Percentiles rank a stretch among this genome's conserved stretches.
phyloP scores from a whole-genome alignment of 2,797 vertebrate genomes.

The Bradypus variegatus region DNA sequence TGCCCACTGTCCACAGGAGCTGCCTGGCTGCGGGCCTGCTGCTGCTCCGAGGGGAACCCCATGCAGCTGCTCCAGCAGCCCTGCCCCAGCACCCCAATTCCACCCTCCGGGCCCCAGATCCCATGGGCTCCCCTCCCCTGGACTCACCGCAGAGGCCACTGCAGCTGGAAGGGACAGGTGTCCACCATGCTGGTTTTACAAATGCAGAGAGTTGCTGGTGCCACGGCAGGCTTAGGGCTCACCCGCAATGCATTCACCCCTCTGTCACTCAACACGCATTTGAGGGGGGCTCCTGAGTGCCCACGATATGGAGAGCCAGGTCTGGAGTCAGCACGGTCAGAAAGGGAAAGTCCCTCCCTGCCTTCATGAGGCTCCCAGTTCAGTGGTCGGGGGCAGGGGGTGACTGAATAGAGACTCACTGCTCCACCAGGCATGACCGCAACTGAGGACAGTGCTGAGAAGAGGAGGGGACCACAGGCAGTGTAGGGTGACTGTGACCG shows the following conservation, averaged over 20 bases:
- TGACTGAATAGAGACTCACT: neutral
- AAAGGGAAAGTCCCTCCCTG: neutral
- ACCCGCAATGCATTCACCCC: fast-evolving
- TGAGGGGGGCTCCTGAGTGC: neutral
- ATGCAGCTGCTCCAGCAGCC: neutral
- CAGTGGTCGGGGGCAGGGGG: too few relatives aligned
- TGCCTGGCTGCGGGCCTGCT: too few relatives aligned
- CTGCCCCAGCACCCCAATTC: neutral
- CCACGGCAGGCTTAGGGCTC: fast-evolving
- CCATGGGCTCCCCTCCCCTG: neutral
- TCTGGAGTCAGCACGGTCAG: neutral
- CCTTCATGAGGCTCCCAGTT: neutral
- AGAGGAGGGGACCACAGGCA: neutral
- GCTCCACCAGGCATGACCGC: neutral
- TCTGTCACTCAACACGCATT: neutral
- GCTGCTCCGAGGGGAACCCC: too few relatives aligned
- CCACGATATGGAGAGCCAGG: neutral
- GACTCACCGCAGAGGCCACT: neutral
- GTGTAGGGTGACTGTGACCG: too few relatives aligned
- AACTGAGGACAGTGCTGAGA: neutral
- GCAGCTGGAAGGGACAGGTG: neutral
- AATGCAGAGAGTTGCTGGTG: neutral
- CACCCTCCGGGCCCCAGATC: neutral
- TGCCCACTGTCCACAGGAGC: too few relatives aligned
- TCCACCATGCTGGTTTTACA: neutral